Percentiles rank a stretch among this genome's conserved stretches.
phyloP scores from a whole-genome alignment of 2,113 vertebrate species.

The Pseudonaja textilis region DNA sequence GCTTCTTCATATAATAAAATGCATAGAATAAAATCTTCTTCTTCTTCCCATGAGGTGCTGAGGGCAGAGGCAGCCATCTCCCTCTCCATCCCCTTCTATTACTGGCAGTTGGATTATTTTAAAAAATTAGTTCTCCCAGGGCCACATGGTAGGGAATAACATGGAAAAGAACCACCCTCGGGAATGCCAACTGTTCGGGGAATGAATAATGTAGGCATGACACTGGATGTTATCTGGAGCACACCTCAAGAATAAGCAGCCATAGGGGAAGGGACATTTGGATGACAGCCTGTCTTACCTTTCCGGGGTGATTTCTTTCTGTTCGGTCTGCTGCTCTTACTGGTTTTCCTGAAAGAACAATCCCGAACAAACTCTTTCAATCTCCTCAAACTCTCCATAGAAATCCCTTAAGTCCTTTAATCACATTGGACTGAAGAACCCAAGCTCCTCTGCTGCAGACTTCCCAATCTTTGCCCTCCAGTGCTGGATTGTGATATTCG shows the following conservation, averaged over 20 bases:
- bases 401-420: neutral
- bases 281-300: neutral
- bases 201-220: neutral
- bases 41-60: neutral
- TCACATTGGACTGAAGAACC: neutral
- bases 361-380: neutral
- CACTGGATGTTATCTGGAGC: neutral
- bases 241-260: neutral
- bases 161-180: neutral
- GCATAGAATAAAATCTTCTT: neutral
- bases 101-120: neutral
- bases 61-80: neutral
- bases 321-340: neutral
- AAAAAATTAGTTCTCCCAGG: neutral
- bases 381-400: neutral
- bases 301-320: constrained; percentile 6
- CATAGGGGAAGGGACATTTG: neutral
- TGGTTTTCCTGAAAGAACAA: constrained; percentile 12
- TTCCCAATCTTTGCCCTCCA: neutral
- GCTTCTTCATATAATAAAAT: neutral
- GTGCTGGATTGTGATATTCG: neutral
- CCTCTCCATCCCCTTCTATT: neutral
- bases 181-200: neutral
- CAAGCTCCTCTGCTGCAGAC: neutral
- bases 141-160: neutral